phyloP scores from a whole-genome alignment of 2,888 invertebrate species.

The Acanthosoma haemorrhoidale region DNA sequence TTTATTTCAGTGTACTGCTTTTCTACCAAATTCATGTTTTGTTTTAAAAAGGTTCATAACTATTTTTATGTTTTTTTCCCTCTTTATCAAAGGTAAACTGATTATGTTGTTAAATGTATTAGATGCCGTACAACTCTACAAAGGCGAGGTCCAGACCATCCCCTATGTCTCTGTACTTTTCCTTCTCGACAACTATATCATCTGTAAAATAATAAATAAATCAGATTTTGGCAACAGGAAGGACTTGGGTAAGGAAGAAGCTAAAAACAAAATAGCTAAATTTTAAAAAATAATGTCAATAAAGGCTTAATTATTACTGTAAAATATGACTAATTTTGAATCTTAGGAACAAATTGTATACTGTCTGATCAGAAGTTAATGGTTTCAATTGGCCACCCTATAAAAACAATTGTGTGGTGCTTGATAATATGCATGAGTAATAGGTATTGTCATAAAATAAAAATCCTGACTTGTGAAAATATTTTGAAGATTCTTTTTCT shows the following conservation, averaged over 20 bases:
- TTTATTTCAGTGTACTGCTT: neutral
- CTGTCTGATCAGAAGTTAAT: no score
- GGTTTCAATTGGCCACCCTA: no score
- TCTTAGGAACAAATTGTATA: no score
- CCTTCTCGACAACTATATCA: conserved; percentile 94
- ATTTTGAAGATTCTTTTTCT: no score
- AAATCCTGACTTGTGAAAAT: no score
- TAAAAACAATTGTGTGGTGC: no score
- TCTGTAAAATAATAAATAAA: conserved; percentile 55
- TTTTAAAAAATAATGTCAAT: neutral
- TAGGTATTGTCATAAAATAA: no score
- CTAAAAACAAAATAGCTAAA: neutral
- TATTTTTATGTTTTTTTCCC: neutral
- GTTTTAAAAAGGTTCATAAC: no score
- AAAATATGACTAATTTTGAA: no score
- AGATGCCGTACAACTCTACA: conserved; percentile 67
- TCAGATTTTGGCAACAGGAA: neutral
- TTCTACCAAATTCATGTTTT: neutral
- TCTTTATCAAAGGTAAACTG: conserved; percentile 22
- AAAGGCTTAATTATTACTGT: no score
- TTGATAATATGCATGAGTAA: no score
- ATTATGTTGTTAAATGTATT: conserved; percentile 43
- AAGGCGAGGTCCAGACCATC: conserved; percentile 99
- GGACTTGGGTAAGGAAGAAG: neutral
- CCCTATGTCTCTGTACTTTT: conserved; percentile 99